phyloP scores from a whole-genome alignment of 2,797 vertebrate species.

The Eulemur mongoz region DNA sequence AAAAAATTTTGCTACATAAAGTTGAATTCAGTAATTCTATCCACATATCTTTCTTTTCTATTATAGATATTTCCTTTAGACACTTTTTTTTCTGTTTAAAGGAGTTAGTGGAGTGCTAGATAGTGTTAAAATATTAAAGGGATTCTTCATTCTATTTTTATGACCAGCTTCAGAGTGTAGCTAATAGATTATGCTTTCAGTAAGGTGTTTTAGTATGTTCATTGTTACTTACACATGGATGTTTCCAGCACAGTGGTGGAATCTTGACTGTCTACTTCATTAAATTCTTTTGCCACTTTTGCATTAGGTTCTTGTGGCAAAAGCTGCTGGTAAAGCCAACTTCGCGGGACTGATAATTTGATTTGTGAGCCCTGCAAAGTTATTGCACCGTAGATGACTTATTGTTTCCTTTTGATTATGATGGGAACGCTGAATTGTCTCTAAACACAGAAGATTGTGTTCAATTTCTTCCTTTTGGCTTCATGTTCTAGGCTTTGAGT shows the following conservation, averaged over 20 bases:
- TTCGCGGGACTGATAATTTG: neutral
- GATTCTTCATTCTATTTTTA: neutral
- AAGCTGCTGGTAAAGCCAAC: neutral
- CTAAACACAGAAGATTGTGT: neutral
- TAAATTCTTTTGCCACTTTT: neutral
- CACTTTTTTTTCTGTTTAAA: neutral
- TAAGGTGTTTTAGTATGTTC: neutral
- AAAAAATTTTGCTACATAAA: neutral
- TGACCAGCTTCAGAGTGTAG: neutral
- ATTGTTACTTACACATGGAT: neutral
- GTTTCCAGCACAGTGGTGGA: neutral
- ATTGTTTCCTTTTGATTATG: neutral
- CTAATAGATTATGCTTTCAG: neutral
- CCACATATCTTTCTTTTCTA: neutral
- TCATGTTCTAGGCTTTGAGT: slow-evolving; percentile 89
- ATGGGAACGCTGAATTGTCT: neutral
- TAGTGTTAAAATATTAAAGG: neutral
- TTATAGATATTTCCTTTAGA: neutral
- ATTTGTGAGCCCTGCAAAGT: neutral
- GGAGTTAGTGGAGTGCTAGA: neutral
- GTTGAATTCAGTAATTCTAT: slow-evolving; percentile 17
- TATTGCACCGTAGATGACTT: neutral
- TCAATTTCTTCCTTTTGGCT: neutral
- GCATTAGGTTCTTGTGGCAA: neutral
- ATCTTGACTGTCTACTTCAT: neutral